Percentiles rank a stretch among this genome's conserved stretches.
Conservation (phyloP, 2,888 invertebrate genomes). For the Lasioglossum pauxillum region DNA sequence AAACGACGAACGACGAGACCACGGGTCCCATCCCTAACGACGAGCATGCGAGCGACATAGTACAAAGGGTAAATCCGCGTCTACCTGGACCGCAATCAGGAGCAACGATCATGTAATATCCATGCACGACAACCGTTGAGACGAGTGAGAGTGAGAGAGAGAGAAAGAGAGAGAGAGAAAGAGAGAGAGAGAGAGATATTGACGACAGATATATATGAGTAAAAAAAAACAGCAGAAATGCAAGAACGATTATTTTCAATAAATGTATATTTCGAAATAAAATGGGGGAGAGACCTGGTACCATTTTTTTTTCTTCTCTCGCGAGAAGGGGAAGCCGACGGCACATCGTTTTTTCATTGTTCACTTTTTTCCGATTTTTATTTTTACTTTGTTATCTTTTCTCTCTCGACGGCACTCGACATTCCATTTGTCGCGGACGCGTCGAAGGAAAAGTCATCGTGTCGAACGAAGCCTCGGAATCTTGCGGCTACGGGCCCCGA, state of each 20-base stretch:
- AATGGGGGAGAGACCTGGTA: slow-evolving; percentile 8
- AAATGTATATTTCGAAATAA: slow-evolving; percentile 69
- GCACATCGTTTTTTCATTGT: background rate
- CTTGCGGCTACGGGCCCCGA: slow-evolving; percentile 14
- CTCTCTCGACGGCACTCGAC: slow-evolving; percentile 50
- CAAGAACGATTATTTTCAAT: slow-evolving; percentile 70
- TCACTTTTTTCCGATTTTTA: slow-evolving; percentile 1
- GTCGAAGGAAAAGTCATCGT: slow-evolving; percentile 60
- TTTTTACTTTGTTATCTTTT: slow-evolving; percentile 1
- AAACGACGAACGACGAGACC: background rate
- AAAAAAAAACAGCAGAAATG: slow-evolving; percentile 46
- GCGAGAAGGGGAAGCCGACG: slow-evolving; percentile 6
- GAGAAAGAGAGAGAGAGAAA: too few species aligned
- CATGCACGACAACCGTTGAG: slow-evolving; percentile 48
- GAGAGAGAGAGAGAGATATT: background rate
- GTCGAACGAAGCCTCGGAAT: slow-evolving; percentile 29
- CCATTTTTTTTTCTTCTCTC: background rate
- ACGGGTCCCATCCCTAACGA: slow-evolving; percentile 7
- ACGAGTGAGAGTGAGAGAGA: slow-evolving; percentile 22
- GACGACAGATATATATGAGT: slow-evolving; percentile 6
- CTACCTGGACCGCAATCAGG: slow-evolving; percentile 60
- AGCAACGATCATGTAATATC: slow-evolving; percentile 62
- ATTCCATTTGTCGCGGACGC: slow-evolving; percentile 59
- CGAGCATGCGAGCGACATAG: slow-evolving; percentile 35
- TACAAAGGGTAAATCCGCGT: slow-evolving; percentile 58